These are phyloP conservation scores for Butorides virescens DNA, from an alignment of 2,113 vertebrate genomes.

Conservation along the genomic window DNA sequence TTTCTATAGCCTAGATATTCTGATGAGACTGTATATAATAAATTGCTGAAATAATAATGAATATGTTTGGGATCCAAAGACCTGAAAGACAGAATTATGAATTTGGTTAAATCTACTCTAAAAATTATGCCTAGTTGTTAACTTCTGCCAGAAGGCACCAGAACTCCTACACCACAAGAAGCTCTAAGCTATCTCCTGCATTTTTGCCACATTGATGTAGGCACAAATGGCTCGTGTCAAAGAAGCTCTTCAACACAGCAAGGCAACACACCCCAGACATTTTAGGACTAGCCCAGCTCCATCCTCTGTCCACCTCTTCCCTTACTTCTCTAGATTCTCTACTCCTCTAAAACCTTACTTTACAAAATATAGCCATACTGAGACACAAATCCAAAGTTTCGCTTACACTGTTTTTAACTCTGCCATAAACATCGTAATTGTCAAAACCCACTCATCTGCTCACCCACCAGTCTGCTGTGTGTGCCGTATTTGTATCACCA, in stretches of 20 bases:
- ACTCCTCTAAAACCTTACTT: not conserved
- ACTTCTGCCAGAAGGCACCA: not conserved
- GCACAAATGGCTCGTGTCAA: not conserved
- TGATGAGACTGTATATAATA: not conserved
- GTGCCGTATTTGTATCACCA: not conserved
- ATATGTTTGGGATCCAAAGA: not conserved
- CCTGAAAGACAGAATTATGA: not conserved
- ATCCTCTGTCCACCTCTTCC: not conserved
- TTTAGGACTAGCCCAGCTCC: not conserved
- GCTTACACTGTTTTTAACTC: not conserved
- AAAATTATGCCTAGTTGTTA: not conserved
- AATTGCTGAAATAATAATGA: not conserved
- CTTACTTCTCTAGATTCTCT: not conserved
- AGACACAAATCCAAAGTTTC: not conserved
- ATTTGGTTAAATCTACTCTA: not conserved
- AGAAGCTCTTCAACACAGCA: not conserved
- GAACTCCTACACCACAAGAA: not conserved
- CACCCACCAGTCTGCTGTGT: not conserved
- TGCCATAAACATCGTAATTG: not conserved
- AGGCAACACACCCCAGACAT: accelerated
- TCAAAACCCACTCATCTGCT: not conserved
- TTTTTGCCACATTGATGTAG: not conserved
- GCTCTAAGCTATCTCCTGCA: not conserved
- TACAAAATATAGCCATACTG: not conserved
- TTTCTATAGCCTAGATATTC: not conserved